A percentile compares a stretch with the other conserved stretches of the same genome.
These are phyloP conservation scores for Enteromius treurensis DNA, from an alignment of 2,797 vertebrate genomes.

Conservation along the genomic window DNA sequence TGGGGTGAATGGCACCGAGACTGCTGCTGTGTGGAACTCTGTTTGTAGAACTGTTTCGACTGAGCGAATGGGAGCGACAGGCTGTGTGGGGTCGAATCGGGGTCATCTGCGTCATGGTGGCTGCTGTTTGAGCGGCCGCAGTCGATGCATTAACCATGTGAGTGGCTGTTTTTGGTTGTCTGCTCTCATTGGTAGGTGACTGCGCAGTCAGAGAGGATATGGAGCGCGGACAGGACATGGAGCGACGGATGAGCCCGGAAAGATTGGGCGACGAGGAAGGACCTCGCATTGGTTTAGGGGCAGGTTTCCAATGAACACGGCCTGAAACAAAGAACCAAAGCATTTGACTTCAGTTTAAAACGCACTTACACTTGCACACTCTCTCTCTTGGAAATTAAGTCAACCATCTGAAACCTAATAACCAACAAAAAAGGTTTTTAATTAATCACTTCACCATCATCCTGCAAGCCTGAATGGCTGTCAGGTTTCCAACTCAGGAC, in stretches of 20 bases:
- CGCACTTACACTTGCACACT: constrained; percentile 1
- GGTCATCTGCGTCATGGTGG: constrained; percentile 66
- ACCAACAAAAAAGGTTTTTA: constrained; percentile 36
- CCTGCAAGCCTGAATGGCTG: constrained; percentile 38
- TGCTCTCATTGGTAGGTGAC: constrained; percentile 79
- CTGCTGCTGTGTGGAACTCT: constrained; percentile 82
- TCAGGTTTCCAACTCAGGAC: constrained; percentile 60
- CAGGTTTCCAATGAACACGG: constrained; percentile 81
- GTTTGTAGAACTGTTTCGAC: constrained; percentile 83
- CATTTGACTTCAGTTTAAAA: constrained; percentile 53
- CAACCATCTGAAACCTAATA: constrained; percentile 47
- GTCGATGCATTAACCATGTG: constrained; percentile 63
- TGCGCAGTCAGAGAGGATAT: constrained; percentile 85
- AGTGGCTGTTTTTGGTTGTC: constrained; percentile 58
- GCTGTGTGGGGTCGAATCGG: constrained; percentile 77
- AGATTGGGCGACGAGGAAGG: constrained; percentile 75
- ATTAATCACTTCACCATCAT: constrained; percentile 58
- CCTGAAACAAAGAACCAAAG: constrained; percentile 67
- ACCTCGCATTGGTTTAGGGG: constrained; percentile 76
- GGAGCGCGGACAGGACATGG: constrained; percentile 95
- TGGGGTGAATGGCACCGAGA: constrained; percentile 79
- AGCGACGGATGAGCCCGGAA: constrained; percentile 88
- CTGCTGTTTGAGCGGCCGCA: constrained; percentile 61
- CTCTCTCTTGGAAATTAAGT: constrained; percentile 32
- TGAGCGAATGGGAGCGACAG: constrained; percentile 90